Base-by-base conservation (phyloP, 1,140 invertebrate species). In the Megathymus violae region DNA sequence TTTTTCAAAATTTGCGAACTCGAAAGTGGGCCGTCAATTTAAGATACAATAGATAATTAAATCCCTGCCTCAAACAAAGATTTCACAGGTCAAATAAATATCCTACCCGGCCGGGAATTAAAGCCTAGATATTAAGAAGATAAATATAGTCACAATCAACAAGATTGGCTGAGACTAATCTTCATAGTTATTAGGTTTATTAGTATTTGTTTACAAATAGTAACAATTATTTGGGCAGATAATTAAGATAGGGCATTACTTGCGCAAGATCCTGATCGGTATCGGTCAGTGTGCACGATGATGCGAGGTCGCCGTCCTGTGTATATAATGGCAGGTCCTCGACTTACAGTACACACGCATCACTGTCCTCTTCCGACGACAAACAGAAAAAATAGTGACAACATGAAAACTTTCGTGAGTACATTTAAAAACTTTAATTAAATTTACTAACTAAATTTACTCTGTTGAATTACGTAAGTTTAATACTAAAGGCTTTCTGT, bases 381-480 rank as follows among this genome's bases (percentile, higher is more conserved):
- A 61, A 17, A 54, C 60, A 52, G 19, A 25, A n/a, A n/a, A n/a
- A n/a, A n/a, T n/a, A 67, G 22, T 11, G 48, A 11, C 62, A 75
- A 52, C 52, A 80, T 80, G 77, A 80, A 77, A 72, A 10, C 68
- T 15, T 75, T 77, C 64, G 77, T 80, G 51, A 80, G 77, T 80
- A 64, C 4, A 14, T 25, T 19, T 41, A 1, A 31, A 9, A 4
- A 11, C 19, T 22, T 22, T 22, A 22, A 3, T 22, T 22, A n/a
- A n/a, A n/a, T n/a, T n/a, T n/a, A n/a, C n/a, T n/a, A n/a, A n/a
- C n/a, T n/a, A n/a, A n/a, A n/a, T n/a, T n/a, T n/a, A n/a, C n/a
- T n/a, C n/a, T n/a, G n/a, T n/a, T n/a, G n/a, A n/a, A n/a, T n/a
- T n/a, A n/a, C n/a, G n/a, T n/a, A n/a, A n/a, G n/a, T n/a, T n/a